Base-by-base conservation (phyloP, 2,888 invertebrate genomes). In the Mythimna loreyi region DNA sequence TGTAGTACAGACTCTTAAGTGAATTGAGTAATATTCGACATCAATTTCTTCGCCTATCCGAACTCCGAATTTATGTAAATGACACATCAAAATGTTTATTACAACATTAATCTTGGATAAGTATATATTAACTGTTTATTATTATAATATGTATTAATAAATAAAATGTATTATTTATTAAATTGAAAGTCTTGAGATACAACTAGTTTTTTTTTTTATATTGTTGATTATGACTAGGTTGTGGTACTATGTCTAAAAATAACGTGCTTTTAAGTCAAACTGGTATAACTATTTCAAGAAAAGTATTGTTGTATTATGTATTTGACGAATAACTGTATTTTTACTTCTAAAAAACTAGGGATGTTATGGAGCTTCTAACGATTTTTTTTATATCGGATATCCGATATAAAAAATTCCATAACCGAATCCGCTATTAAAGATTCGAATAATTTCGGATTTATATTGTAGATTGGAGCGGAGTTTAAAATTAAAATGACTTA, bases 181-280 rank as follows among this genome's bases (percentile, higher is more conserved):
- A 5, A 43, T 60, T 33, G 23, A 43, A 13, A 50, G 3, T 13
- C n/a, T 28, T 50, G 40, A 28, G 28, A 49, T 19, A 19, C n/a
- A n/a, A n/a, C n/a, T n/a, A n/a, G n/a, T n/a, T n/a, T n/a, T n/a
- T n/a, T n/a, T 16, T 16, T 45, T n/a, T n/a, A 36, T 67, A 67
- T 40, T 47, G 16, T 7, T n/a, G 33, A 36, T 45, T 36, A 49
- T 33, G 36, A 73, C 45, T 63, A 72, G 45, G 47, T 9, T 47
- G 36, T 43, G 47, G 13, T n/a, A 25, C 23, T 60, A 11, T 9
- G 7, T 25, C 7, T 40, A n/a, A 49, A 28, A 70, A 8, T 23
- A 40, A 52, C 7, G 9, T 40, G 36, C 23, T 28, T 23, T n/a
- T 9, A 45, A 21, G 16, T 36, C 23, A 23, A 23, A 69, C 25